Percentiles rank a stretch among this genome's conserved stretches.
Conservation (phyloP, 2,113 vertebrate genomes). For the Oryzias melastigma region DNA sequence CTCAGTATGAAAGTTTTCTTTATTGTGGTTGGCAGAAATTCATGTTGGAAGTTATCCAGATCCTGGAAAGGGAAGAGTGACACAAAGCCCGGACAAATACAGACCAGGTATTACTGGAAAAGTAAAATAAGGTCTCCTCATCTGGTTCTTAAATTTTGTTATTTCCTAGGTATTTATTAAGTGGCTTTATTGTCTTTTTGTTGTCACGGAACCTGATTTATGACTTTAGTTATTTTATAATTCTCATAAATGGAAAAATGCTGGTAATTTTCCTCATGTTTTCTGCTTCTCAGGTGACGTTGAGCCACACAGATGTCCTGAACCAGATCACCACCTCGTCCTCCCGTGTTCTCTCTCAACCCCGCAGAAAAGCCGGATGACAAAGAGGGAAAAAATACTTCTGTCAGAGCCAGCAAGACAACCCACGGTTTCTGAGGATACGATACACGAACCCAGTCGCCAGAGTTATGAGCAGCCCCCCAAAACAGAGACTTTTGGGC, state of each 20-base stretch:
- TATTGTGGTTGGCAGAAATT: too few relatives aligned
- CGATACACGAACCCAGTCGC: constrained; percentile 41
- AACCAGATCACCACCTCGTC: constrained; percentile 26
- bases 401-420: constrained; percentile 36
- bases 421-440: constrained; percentile 2
- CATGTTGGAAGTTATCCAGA: too few relatives aligned
- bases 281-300: constrained; percentile 50
- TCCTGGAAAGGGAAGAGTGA: too few relatives aligned
- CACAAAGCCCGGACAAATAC: too few relatives aligned
- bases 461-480: constrained; percentile 60
- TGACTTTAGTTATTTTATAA: neutral
- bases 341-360: constrained; percentile 70
- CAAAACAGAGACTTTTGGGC: constrained; percentile 76
- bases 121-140: too few relatives aligned
- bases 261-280: constrained; percentile 15
- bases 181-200: neutral
- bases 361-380: constrained; percentile 48
- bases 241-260: neutral
- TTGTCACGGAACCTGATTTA: neutral
- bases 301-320: constrained; percentile 33
- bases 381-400: constrained; percentile 58
- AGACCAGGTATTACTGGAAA: too few relatives aligned
- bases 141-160: too few relatives aligned
- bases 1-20: too few relatives aligned
- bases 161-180: neutral